Percentiles rank a stretch among this genome's conserved stretches.
Conservation (phyloP, 2,888 invertebrate species). For the Leptinotarsa haldemani region DNA sequence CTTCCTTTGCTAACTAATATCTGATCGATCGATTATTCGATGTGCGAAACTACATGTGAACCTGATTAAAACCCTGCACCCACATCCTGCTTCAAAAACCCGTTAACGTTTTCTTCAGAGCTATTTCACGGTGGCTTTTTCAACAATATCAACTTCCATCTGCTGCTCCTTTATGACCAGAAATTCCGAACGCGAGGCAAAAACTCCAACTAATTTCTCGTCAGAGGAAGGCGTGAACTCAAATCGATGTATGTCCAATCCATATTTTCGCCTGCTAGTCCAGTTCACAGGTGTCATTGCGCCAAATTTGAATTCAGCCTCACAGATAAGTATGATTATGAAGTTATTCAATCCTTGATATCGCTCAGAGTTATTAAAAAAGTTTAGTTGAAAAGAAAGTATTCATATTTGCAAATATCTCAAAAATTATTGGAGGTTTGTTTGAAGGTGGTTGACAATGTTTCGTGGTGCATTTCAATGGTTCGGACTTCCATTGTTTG, state of each 20-base stretch:
- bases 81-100: background rate
- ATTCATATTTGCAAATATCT: too few relatives aligned
- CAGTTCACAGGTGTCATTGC: too few relatives aligned
- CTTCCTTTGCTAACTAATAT: background rate
- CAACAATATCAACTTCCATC: constrained; percentile 6
- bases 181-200: constrained; percentile 13
- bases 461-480: too few relatives aligned
- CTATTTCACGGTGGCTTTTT: background rate
- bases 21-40: background rate
- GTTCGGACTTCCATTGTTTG: too few relatives aligned
- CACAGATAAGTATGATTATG: too few relatives aligned
- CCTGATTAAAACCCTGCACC: background rate
- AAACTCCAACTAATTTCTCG: background rate
- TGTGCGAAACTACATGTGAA: background rate
- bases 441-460: too few relatives aligned
- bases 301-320: too few relatives aligned
- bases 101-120: background rate
- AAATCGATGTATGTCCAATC: background rate
- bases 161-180: constrained; percentile 16
- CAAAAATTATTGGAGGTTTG: too few relatives aligned
- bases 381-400: too few relatives aligned
- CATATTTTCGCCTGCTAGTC: too few relatives aligned
- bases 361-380: too few relatives aligned
- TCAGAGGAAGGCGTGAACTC: background rate
- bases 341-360: too few relatives aligned